Base-by-base conservation (phyloP, 2,888 invertebrate species). In the Pollenia angustigena region DNA sequence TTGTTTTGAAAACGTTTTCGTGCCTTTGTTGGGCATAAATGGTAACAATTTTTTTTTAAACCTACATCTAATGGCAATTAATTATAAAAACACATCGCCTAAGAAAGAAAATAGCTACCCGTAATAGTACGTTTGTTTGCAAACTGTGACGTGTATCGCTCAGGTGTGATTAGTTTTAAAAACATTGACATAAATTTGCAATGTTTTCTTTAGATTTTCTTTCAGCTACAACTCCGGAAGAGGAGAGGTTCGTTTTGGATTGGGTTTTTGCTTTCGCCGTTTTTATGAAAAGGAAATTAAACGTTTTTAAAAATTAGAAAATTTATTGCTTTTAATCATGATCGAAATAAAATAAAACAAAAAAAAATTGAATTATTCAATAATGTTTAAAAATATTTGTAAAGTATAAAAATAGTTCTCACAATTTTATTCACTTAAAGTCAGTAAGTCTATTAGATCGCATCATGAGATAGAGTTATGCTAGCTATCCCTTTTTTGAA, bases 1-100 rank as follows among this genome's bases (percentile, higher is more conserved):
- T 85, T 87, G 82, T 86, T 87, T 86, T 56, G 78, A 85, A 81
- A 88, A 86, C 75, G 81, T 74, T 86, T 81, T 87, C 88, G 88
- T 88, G 88, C 82, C 50, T 81, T 75, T 87, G 86, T 85, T 84
- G 84, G 66, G 18, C 88, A 76, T 80, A 84, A 86, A 85, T 86
- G 78, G 75, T 54, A 75, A 81, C 86, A 85, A 85, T 87, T 88
- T 88, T 84, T 88, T 84, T 69, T 68, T 71, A 79, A 80, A 56
- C 68, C 52, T 68, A 62, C 66, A 74, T 74, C 82, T 78, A 83
- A 84, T 69, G 56, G 82, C 84, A 85, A 87, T 87, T 87, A 86
- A 86, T 81, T 76, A 78, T 62, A 69, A 68, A 58, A 60, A 75
- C 66, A 64, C 69, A 83, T 81, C 48, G 52, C 50, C 56, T 42